Conservation (phyloP, 2,888 invertebrate genomes). For the Papilio protenor region DNA sequence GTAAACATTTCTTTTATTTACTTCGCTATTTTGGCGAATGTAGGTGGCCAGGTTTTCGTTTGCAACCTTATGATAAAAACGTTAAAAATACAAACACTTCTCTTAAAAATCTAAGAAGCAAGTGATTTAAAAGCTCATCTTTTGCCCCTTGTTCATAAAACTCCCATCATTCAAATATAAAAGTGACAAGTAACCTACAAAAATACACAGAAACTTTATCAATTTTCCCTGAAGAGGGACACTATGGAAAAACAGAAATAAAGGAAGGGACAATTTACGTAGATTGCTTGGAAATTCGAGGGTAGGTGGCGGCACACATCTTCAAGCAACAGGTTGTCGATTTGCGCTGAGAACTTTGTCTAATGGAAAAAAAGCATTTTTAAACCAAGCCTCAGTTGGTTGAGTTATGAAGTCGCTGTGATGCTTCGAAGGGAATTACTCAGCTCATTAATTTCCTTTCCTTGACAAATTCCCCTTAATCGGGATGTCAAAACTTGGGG, state of each 20-base stretch:
- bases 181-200: slow-evolving; percentile 30
- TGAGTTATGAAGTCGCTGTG: slow-evolving; percentile 67
- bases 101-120: neutral
- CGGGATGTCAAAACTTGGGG: slow-evolving; percentile 31
- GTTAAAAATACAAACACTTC: neutral
- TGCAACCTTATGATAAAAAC: no score
- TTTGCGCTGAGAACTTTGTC: slow-evolving; percentile 67
- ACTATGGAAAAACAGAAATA: slow-evolving; percentile 42
- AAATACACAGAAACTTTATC: slow-evolving; percentile 37
- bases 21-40: no score
- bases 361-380: slow-evolving; percentile 73
- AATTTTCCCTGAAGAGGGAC: slow-evolving; percentile 38
- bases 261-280: slow-evolving; percentile 75
- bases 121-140: slow-evolving; percentile 47
- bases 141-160: neutral
- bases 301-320: slow-evolving; percentile 60
- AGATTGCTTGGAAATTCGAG: slow-evolving; percentile 58
- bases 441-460: slow-evolving; percentile 61
- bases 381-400: slow-evolving; percentile 65
- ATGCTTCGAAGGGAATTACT: slow-evolving; percentile 62
- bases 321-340: slow-evolving; percentile 77
- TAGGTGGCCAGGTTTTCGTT: no score
- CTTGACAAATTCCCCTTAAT: slow-evolving; percentile 48
- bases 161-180: slow-evolving; percentile 9
- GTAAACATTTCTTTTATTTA: neutral